phyloP scores from a whole-genome alignment of 1,140 invertebrate genomes.

The Harpegnathos saltator region DNA sequence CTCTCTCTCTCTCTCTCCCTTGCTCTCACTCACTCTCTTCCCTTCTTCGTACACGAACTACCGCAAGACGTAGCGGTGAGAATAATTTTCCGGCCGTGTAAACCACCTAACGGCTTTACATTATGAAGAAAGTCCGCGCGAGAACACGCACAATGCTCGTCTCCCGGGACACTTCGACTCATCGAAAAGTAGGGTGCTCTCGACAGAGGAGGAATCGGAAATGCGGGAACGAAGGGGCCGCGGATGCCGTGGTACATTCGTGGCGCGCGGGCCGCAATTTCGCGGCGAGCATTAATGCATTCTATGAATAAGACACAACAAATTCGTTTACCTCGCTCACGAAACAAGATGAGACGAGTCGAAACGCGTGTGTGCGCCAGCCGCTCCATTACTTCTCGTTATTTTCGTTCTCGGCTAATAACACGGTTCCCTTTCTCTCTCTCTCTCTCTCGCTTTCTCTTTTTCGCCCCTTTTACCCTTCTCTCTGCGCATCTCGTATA shows the following conservation, averaged over 20 bases:
- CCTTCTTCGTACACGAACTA: not conserved
- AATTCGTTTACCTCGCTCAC: conserved; percentile 9
- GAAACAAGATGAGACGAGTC: conserved; percentile 38
- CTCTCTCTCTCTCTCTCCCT: not conserved
- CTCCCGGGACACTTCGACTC: conserved; percentile 6
- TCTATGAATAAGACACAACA: conserved; percentile 17
- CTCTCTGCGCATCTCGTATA: not conserved
- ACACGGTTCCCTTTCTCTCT: not conserved
- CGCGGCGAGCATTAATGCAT: conserved; percentile 15
- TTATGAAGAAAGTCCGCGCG: not conserved
- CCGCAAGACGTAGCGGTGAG: not conserved
- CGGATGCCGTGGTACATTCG: conserved; percentile 7
- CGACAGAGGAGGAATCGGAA: not conserved
- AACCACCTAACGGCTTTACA: not conserved
- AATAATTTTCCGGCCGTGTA: not conserved
- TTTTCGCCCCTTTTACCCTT: not conserved
- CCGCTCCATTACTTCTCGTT: conserved; percentile 16
- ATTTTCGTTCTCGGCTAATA: conserved; percentile 3
- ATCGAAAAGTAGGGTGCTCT: conserved; percentile 23
- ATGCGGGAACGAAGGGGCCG: not conserved
- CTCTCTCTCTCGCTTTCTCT: not conserved
- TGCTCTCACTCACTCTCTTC: too few species aligned
- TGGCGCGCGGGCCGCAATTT: conserved; percentile 18
- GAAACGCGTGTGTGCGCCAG: not conserved
- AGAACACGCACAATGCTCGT: not conserved